These are phyloP conservation scores for Maccullochella peelii DNA, from an alignment of 2,113 vertebrate genomes.

Conservation along the genomic window DNA sequence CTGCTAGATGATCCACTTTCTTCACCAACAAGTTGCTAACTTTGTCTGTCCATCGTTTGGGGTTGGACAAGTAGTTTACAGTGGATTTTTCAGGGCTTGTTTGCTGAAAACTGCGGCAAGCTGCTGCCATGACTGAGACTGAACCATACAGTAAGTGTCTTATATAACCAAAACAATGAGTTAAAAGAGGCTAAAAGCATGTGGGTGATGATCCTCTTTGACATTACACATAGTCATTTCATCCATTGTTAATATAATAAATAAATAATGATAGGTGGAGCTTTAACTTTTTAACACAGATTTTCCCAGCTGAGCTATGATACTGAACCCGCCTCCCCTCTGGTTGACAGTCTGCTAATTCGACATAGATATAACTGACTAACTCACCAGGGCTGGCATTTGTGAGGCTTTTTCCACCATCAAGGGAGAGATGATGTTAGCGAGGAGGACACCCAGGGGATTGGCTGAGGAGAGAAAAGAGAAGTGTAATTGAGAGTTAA, in stretches of 20 bases:
- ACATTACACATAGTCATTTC: too few relatives aligned
- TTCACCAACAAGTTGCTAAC: too few relatives aligned
- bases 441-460: constrained; percentile 90
- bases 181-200: too few relatives aligned
- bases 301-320: too few relatives aligned
- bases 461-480: constrained; percentile 85
- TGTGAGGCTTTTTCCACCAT: constrained; percentile 76
- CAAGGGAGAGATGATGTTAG: constrained; percentile 89
- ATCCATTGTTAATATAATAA: too few relatives aligned
- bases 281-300: background rate
- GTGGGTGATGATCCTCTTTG: too few relatives aligned
- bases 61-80: background rate
- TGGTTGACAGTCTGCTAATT: too few relatives aligned
- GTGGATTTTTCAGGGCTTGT: background rate
- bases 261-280: background rate
- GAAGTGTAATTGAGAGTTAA: background rate
- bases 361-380: background rate
- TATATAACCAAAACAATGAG: background rate
- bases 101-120: background rate
- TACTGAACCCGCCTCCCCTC: too few relatives aligned
- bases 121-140: background rate
- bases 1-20: too few relatives aligned
- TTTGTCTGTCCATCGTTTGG: background rate
- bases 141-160: background rate
- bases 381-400: constrained; percentile 87